Percentiles rank a stretch among this genome's conserved stretches.
These are phyloP conservation scores for Clarias platycephalus DNA, from an alignment of 2,797 vertebrate genomes.

Conservation along the genomic window DNA sequence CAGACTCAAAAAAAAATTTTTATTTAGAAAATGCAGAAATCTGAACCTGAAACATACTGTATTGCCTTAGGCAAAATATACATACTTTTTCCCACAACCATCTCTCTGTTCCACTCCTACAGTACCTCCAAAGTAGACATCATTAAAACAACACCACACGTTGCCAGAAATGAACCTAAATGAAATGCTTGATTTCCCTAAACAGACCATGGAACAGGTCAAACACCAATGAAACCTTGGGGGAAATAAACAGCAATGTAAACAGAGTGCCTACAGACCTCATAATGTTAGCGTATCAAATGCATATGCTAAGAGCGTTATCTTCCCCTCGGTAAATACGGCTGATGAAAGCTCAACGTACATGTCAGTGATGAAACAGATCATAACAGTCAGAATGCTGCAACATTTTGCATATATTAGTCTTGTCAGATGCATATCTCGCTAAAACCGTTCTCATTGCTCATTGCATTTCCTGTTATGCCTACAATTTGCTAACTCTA, in stretches of 20 bases:
- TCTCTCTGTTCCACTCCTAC: slow-evolving; percentile 10
- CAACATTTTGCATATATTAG: slow-evolving; percentile 55
- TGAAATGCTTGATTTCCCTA: slow-evolving; percentile 24
- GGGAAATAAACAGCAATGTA: slow-evolving; percentile 39
- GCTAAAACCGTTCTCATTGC: slow-evolving; percentile 15
- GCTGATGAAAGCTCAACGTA: slow-evolving; percentile 49
- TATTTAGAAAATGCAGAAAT: slow-evolving; percentile 42
- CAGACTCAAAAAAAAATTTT: too few species aligned
- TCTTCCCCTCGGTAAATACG: slow-evolving; percentile 39
- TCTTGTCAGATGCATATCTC: slow-evolving; percentile 47
- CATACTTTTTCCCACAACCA: slow-evolving; percentile 10
- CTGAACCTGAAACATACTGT: slow-evolving; percentile 48
- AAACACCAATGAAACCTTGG: slow-evolving; percentile 18
- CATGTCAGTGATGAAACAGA: slow-evolving; percentile 49
- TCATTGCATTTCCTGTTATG: slow-evolving; percentile 18
- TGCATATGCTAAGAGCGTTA: slow-evolving; percentile 31
- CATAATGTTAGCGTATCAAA: slow-evolving; percentile 28
- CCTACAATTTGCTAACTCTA: slow-evolving; percentile 32
- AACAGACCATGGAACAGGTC: slow-evolving; percentile 37
- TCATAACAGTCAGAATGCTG: slow-evolving; percentile 31
- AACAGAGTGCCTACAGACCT: slow-evolving; percentile 19
- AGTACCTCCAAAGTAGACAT: slow-evolving; percentile 25
- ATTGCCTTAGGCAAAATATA: slow-evolving; percentile 49
- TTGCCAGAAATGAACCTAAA: slow-evolving; percentile 8
- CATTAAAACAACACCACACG: slow-evolving; percentile 45